phyloP scores from a whole-genome alignment of 2,797 vertebrate species.

The Geotrypetes seraphini region DNA sequence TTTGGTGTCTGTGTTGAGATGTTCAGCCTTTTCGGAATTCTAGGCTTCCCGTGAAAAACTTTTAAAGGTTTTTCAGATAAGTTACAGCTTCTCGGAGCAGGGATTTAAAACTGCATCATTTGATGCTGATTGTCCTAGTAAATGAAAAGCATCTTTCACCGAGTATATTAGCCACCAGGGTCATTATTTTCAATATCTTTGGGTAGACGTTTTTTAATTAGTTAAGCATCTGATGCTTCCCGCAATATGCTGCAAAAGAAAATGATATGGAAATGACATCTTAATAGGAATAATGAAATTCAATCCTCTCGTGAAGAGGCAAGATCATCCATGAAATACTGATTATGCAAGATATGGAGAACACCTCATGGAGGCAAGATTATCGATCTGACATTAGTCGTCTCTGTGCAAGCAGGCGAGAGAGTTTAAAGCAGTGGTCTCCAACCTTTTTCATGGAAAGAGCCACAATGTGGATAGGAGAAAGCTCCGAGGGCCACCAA shows the following conservation, averaged over 20 bases:
- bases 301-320: conserved; percentile 25
- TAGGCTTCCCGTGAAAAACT: no score
- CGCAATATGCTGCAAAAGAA: conserved; percentile 18
- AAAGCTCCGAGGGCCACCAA: no score
- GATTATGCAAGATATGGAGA: conserved; percentile 48
- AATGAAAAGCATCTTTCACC: conserved; percentile 17
- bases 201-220: conserved; percentile 22
- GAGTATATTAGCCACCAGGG: conserved; percentile 23
- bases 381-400: conserved; percentile 40
- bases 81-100: no score
- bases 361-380: conserved; percentile 39
- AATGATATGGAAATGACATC: conserved; percentile 29
- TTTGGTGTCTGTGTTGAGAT: no score
- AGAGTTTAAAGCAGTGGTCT: no score
- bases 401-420: conserved; percentile 19
- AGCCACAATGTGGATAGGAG: no score
- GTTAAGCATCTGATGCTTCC: conserved; percentile 23
- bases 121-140: conserved; percentile 21
- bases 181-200: conserved; percentile 29
- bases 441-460: no score
- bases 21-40: no score
- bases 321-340: conserved; percentile 26
- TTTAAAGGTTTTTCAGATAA: no score
- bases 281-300: conserved; percentile 37
- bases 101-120: no score